Base-by-base conservation (phyloP, 2,888 invertebrate species). In the Conus canariensis region DNA sequence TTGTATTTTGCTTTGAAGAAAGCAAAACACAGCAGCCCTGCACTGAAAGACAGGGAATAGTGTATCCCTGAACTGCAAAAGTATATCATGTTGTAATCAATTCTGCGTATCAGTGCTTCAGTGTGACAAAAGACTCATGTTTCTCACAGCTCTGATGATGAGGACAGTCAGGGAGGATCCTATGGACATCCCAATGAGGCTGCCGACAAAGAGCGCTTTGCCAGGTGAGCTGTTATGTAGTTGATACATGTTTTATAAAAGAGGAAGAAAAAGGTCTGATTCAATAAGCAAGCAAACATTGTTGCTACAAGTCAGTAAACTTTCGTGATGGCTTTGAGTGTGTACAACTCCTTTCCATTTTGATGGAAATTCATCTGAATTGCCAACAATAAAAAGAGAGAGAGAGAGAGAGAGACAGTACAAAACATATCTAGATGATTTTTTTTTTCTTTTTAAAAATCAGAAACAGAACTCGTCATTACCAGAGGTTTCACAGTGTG, bases 191-290 rank as follows among this genome's bases (percentile, higher is more conserved):
- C 92, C 25, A 93, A 92, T 74, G 95, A 95, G 58, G 94, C 94
- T 90, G 94, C 94, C 97, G 99, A 99, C 96, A 99, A 99, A 97
- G 99, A 99, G 97, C 97, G 99, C 96, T 99, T 98, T 97, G 99
- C 99, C 95, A 98, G 98, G 98, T 98, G 97, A 97, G 70, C 58
- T 19, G 45, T 67, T 56, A 4, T 88, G 45, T 3, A 45, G 45
- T 45, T 45, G 3, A 4, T 45, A 45, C 45, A 45, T 45, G 45
- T 45, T 45, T 45, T 45, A 45, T 3, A 45, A 45, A 45, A 45
- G n/a, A 45, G 45, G 45, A 45, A 45, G 4, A 4, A 45, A 45
- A 45, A 4, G 45, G 45, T 45, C 3, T 45, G 45, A 4, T 45
- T 45, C 45, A 4, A 4, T 45, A 45, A 45, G 4, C 45, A 45